Evolutionary conservation across 2,888 invertebrate genomes (phyloP), one percentile per base, ranked within the genome.

Genomic region (Antitype chi): DNA sequence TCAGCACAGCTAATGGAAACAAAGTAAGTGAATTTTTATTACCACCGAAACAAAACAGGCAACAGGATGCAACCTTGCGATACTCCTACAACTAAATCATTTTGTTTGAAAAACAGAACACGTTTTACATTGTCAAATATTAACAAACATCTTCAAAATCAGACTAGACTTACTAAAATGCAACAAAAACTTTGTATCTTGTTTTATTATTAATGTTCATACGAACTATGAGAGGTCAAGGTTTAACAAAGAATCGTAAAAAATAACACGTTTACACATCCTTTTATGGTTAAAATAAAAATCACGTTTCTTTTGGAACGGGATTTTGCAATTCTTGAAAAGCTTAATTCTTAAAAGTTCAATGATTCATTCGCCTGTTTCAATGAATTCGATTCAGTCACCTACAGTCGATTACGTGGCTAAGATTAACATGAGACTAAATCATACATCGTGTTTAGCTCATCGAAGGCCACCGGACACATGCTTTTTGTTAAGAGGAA

Each of bases 1-100:
- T 98, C 13, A 97, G 97, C 70, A 98, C 98, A 11, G 97, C 97
- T 20, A 98, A 98, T 91, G 97, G 95, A 60, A 96, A 97, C 67
- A 95, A 96, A 92, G 95, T 96, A 91, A 52, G 60, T 73, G 20
- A 3, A 71, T 15, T 69, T 74, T 67, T 25, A 53, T 55, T 57
- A 59, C 17, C 25, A 38, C n/a, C 17, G 52, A 76, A 81, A 69
- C 59, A 80, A 82, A 70, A 78, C 74, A 47, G 70, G 70, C 55
- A 20, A 74, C 25, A 70, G 28, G 63, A 70, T 76, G n/a, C 53
- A 60, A 79, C 82, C 85, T 85, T 82, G 80, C 8, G 52, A 60
- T n/a, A 85, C 85, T 70, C 80, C 53, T 76, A 70, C 70, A 74
- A 74, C 74, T 76, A 32, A 15, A 5, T 28, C 17, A 32, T 55